Evolutionary conservation across 2,888 invertebrate genomes (phyloP).

Genomic region (Sinohyriopsis cumingii): DNA sequence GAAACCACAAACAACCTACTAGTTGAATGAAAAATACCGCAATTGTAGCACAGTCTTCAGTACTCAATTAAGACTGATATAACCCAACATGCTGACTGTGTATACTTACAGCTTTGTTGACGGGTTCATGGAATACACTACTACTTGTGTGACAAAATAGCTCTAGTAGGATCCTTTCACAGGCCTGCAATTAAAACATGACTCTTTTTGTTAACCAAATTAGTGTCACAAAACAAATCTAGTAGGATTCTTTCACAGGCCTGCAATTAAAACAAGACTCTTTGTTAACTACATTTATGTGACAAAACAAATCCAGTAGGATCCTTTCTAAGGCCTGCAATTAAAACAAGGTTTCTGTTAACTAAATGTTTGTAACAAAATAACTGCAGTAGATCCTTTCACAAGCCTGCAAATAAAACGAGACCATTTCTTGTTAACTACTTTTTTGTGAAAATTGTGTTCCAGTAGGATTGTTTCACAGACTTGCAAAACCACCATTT

Average conservation of each 20-base stretch:
- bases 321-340: conserved; percentile 78
- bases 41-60: too few species aligned
- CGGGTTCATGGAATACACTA: conserved; percentile 89
- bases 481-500: too few species aligned
- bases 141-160: conserved; percentile 93
- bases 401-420: conserved; percentile 52
- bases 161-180: conserved; percentile 88
- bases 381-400: conserved; percentile 88
- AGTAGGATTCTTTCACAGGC: conserved; percentile 83
- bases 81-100: too few species aligned
- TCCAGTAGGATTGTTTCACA: too few species aligned
- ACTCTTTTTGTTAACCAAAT: conserved; percentile 45
- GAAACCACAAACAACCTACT: too few species aligned
- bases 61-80: too few species aligned
- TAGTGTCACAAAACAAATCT: conserved; percentile 92
- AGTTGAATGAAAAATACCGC: too few species aligned
- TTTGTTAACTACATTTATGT: conserved; percentile 77
- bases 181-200: conserved; percentile 51
- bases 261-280: conserved; percentile 28
- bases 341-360: too few species aligned
- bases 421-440: too few species aligned
- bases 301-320: conserved; percentile 91
- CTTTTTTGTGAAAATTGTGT: too few species aligned
- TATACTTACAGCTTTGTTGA: conserved; percentile 81
- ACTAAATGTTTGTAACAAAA: conserved; percentile 80